Evolutionary conservation across 2,113 vertebrate species (phyloP), one percentile per base, ranked within the genome.

Genomic region (Crypturellus undulatus): DNA sequence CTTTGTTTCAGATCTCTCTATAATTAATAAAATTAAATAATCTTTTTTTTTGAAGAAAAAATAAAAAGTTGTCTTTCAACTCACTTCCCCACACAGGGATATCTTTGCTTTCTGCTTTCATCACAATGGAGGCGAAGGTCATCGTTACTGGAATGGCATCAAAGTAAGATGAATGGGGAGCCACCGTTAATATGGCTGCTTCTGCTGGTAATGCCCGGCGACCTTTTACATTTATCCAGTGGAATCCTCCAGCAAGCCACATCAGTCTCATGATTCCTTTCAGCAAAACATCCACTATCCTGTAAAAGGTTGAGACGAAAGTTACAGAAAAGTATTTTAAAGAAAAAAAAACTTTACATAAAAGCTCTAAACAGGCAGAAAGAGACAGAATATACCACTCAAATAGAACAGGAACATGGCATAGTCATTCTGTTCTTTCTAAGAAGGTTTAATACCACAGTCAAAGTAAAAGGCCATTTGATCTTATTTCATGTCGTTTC

Each of bases 21-120:
- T 2, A 62, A 62, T 0, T 25, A 83, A 13, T 17, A 2, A 88
- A 49, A 4, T 36, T 79, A 79, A 69, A 26, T 17, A 83, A 51
- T 19, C 0, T 25, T 24, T 84, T 70, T 22, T 22, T 22, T 22
- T 11, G 20, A 19, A 20, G 18, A 47, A 47, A 47, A 47, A 47
- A 47, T 19, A 49, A 49, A 22, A 49, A 49, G 21, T 10, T 22
- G 60, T 86, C 71, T 75, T 43, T 5, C 40, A 76, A 99, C 99
- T 99, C 97, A 99, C 99, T 99, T 96, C 99, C 99, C 99, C 99
- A 99, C 28, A 99, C 90, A 34, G 99, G 99, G 97, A 99, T 98
- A 95, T 99, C 98, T 96, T 98, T 98, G 97, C 99, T 99, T 97
- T 99, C 99, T 3, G 98, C 98, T 96, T 99, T 99, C 97, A 98